Percentiles rank a stretch among this genome's conserved stretches.
Evolutionary conservation across 2,113 vertebrate species (phyloP).

Genomic region (Psammodynastes pulverulentus): DNA sequence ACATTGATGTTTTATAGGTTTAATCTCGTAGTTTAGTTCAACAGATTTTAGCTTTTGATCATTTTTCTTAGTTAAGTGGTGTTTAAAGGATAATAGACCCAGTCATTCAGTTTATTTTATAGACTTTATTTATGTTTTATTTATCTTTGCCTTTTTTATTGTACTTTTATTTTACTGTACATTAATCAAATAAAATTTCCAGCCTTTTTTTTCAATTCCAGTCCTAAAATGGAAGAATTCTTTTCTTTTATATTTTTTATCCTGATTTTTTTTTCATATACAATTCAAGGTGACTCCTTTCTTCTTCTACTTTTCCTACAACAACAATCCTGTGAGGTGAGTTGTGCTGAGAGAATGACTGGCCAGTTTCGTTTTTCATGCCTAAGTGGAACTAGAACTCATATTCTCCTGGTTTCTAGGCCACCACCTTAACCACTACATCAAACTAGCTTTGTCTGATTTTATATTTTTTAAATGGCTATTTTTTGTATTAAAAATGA

Average conservation of each 20-base stretch:
- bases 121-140: not conserved
- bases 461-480: not conserved
- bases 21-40: not conserved
- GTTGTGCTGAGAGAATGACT: too few relatives aligned
- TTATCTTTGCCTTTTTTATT: not conserved
- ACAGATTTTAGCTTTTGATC: not conserved
- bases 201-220: not conserved
- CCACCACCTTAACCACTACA: not conserved
- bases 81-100: not conserved
- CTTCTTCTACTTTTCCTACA: not conserved
- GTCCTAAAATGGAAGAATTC: not conserved
- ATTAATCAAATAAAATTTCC: not conserved
- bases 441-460: not conserved
- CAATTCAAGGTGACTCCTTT: not conserved
- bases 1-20: not conserved
- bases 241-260: not conserved
- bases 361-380: too few relatives aligned
- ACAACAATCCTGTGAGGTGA: not conserved
- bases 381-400: not conserved
- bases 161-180: not conserved
- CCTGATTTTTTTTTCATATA: not conserved
- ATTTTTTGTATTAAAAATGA: not conserved
- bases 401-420: not conserved
- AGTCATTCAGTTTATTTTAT: not conserved
- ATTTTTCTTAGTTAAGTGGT: not conserved